Evolutionary conservation across 2,113 vertebrate species (phyloP).

Genomic region (Petrocephalus zakoni): DNA sequence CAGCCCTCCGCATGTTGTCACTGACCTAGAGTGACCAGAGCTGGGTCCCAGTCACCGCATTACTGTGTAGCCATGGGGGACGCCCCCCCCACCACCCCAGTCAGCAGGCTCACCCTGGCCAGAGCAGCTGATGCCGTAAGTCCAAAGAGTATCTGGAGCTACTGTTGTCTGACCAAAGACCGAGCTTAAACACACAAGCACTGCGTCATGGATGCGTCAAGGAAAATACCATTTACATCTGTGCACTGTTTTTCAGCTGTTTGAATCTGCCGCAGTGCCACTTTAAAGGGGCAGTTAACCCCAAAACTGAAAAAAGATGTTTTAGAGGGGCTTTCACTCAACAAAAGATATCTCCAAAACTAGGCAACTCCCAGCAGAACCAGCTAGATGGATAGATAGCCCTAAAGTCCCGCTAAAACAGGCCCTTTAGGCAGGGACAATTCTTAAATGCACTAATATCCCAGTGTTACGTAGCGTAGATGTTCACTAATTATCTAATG

Average conservation of each 20-base stretch:
- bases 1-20: not conserved
- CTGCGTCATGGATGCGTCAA: not conserved
- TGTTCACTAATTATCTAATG: too few species aligned
- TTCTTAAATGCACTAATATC: not conserved
- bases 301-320: too few species aligned
- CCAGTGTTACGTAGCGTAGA: not conserved
- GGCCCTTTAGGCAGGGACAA: not conserved
- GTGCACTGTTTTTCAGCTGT: not conserved
- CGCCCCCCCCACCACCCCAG: not conserved
- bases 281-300: not conserved
- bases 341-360: too few species aligned
- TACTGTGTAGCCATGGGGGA: not conserved
- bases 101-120: not conserved
- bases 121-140: not conserved
- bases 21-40: not conserved
- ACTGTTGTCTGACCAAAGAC: not conserved
- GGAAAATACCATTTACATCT: not conserved
- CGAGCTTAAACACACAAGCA: not conserved
- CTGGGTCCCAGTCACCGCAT: not conserved
- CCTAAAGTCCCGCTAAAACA: too few species aligned
- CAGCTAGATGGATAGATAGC: too few species aligned
- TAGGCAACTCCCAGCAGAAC: too few species aligned
- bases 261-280: not conserved
- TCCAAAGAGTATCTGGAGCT: not conserved
- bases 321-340: too few species aligned